Base-by-base conservation (phyloP, 2,888 invertebrate species). In the Lithophane socia region DNA sequence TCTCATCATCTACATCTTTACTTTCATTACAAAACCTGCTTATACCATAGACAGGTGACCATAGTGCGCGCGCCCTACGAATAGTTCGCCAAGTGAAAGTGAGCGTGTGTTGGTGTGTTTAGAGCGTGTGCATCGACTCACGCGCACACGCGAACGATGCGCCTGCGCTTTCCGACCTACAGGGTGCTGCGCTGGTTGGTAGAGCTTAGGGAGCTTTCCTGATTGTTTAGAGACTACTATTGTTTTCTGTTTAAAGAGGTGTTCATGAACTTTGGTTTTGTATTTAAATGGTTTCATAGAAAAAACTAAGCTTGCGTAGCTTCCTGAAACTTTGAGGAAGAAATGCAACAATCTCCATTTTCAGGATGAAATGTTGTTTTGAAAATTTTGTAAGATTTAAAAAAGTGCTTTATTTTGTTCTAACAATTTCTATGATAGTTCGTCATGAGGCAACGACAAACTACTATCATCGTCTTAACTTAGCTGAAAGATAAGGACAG, bases 51-150 rank as follows among this genome's bases (percentile, higher is more conserved):
- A 75, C 52, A 7, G 64, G 47, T 18, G n/a, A 0, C 1, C 72
- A 81, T 29, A n/a, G 88, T 94, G 92, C 60, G 87, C 89, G 68
- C 86, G 73, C 79, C 93, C 88, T 94, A 93, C 86, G 94, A 94
- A 96, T 96, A 95, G 96, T 95, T 95, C 88, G 94, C 94, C 92
- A 89, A 96, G 96, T 96, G 96, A 96, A 96, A 96, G 96, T 96
- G 92, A 93, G 93, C 86, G 91, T 92, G 95, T 92, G 93, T 91
- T 90, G 79, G 95, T 93, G 94, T 94, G 94, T 89, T 83, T 89
- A 82, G 87, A 87, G 91, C 87, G 54, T 68, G 54, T 68, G 88
- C 90, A 86, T 87, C 83, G 90, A 86, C 88, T 71, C 86, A 82
- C 89, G 80, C 91, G 71, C 89, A 87, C 88, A 87, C 80, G 78